Evolutionary conservation across 2,888 invertebrate genomes (phyloP).

Genomic region (Syrista parreyssii): DNA sequence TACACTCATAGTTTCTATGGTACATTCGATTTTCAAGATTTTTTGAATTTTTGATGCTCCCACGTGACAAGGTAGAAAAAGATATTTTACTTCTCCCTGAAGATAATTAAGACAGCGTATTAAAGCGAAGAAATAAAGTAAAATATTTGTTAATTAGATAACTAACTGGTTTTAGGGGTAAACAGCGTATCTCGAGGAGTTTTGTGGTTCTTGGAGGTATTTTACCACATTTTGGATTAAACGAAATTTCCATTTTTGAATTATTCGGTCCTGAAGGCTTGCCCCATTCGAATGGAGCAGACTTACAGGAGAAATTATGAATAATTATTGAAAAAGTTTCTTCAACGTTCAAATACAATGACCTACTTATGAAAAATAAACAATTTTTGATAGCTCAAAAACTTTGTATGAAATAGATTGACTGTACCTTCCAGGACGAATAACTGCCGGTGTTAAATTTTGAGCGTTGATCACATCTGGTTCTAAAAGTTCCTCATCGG

Average conservation of each 20-base stretch:
- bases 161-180: conserved; percentile 46
- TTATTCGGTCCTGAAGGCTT: conserved; percentile 51
- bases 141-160: neutral
- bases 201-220: conserved; percentile 37
- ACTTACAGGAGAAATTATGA: conserved; percentile 46
- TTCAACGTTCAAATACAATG: conserved; percentile 49
- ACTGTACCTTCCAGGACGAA: neutral
- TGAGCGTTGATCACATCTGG: neutral
- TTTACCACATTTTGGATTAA: conserved; percentile 51
- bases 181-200: conserved; percentile 42
- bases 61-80: conserved; percentile 62
- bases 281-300: conserved; percentile 37
- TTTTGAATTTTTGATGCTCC: conserved; percentile 46
- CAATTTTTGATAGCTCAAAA: neutral
- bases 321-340: conserved; percentile 46
- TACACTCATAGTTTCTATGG: conserved; percentile 57
- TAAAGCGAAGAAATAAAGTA: neutral
- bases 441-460: neutral
- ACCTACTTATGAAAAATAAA: conserved; percentile 19
- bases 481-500: neutral
- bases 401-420: neutral
- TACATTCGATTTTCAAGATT: conserved; percentile 55
- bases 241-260: conserved; percentile 46
- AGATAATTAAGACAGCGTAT: neutral
- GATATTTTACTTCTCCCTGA: conserved; percentile 58